phyloP scores from a whole-genome alignment of 2,797 vertebrate species.

The Argyrosomus regius region DNA sequence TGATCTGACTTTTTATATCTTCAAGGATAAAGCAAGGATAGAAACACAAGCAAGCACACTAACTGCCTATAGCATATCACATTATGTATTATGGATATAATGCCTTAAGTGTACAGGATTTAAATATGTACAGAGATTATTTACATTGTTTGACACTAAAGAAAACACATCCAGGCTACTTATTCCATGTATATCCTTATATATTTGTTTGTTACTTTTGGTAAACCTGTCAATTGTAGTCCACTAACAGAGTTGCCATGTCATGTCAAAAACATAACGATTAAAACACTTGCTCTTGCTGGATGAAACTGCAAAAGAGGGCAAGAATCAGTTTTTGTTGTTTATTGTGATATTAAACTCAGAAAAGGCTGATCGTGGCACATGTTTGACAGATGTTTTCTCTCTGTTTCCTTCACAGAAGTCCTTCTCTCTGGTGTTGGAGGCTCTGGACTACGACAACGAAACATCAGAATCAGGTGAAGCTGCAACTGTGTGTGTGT shows the following conservation, averaged over 20 bases:
- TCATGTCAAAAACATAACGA: not conserved
- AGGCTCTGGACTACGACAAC: slow-evolving; percentile 81
- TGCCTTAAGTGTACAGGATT: not conserved
- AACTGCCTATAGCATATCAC: no score
- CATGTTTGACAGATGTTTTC: slow-evolving; percentile 23
- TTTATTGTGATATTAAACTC: slow-evolving; percentile 2
- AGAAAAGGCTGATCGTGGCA: not conserved
- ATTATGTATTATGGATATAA: not conserved
- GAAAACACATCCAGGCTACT: not conserved
- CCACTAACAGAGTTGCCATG: not conserved
- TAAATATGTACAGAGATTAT: not conserved
- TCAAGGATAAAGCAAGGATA: not conserved
- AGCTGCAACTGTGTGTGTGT: not conserved
- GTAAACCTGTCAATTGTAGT: not conserved
- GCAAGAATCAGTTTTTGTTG: not conserved
- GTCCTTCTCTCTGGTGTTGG: slow-evolving; percentile 83
- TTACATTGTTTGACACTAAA: not conserved
- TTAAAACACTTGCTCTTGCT: not conserved
- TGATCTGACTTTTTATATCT: slow-evolving; percentile 19
- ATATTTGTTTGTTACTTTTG: not conserved
- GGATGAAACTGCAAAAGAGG: not conserved
- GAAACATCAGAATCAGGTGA: slow-evolving; percentile 77
- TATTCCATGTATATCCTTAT: not conserved
- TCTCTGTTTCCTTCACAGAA: slow-evolving; percentile 72
- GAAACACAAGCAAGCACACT: slow-evolving; percentile 12